Evolutionary conservation across 2,888 invertebrate species (phyloP), one percentile per base, ranked within the genome.

Genomic region (Scotopteryx bipunctaria): DNA sequence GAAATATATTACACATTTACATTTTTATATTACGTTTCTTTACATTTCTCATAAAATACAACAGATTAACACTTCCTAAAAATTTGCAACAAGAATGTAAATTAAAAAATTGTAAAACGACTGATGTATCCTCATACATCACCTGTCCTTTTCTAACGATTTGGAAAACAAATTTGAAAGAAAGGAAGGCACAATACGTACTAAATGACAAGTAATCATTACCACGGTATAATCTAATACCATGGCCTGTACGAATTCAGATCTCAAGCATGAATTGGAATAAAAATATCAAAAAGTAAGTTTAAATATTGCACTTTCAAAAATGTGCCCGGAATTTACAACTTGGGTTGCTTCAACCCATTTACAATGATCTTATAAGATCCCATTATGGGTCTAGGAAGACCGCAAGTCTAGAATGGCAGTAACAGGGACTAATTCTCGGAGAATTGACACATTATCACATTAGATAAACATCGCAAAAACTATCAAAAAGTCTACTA

Each of bases 1-100:
- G 64, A 45, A 42, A 55, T 57, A 71, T 79, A 81, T 81, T 73
- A 79, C 86, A 87, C 80, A 86, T 86, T 72, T 85, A 87, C 84
- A 87, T 63, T 68, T n/a, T n/a, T 68, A 71, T 59, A 61, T 66
- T 71, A 72, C 52, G 57, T 64, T 55, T 40, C 23, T 57, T 56
- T 63, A 61, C 40, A 56, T 66, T 69, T 64, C 51, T 61, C 50
- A 64, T 59, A 63, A 66, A 67, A 63, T 64, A 67, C 64, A 67
- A 57, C 59, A 60, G 55, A 45, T 52, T 44, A 25, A 32, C 23
- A 49, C 6, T 31, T 37, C 21, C 40, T 38, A 27, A 37, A 25
- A 55, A 50, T 50, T 41, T 48, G 47, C 25, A 53, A 31, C 48
- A 36, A 47, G 23, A 59, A 59, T 52, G 46, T 47, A 44, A 44